A percentile compares a stretch with the other conserved stretches of the same genome.
Conservation (phyloP, 1,140 invertebrate species). For the Drosophila lowei region DNA sequence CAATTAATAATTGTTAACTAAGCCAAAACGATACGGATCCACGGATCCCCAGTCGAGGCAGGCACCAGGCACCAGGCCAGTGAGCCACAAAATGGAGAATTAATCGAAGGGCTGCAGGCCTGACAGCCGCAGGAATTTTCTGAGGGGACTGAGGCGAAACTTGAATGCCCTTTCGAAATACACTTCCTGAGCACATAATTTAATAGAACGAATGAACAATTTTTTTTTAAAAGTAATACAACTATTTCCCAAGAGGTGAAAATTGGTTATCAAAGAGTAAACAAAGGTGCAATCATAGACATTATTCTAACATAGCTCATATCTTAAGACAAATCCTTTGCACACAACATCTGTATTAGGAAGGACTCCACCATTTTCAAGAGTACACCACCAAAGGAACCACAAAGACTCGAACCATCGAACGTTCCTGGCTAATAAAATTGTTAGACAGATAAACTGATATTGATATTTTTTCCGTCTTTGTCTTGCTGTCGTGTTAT, state of each 20-base stretch:
- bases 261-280: too few species aligned
- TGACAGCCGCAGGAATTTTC: background rate
- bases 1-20: constrained; percentile 83
- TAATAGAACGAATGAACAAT: too few species aligned
- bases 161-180: constrained; percentile 1
- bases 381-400: background rate
- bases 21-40: constrained; percentile 59
- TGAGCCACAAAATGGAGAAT: constrained; percentile 36
- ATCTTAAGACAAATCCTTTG: too few species aligned
- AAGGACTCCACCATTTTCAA: background rate
- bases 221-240: too few species aligned
- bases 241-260: too few species aligned
- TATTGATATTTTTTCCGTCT: constrained; percentile 41
- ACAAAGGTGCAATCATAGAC: too few species aligned
- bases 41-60: constrained; percentile 45
- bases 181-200: too few species aligned
- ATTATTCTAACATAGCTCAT: too few species aligned
- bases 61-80: constrained; percentile 16
- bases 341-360: background rate
- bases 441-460: constrained; percentile 70
- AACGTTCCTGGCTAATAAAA: constrained; percentile 63
- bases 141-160: background rate
- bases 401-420: background rate
- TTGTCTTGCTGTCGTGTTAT: constrained; percentile 9
- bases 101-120: constrained; percentile 21